These are phyloP conservation scores for Danio choprae DNA, from an alignment of 2,797 vertebrate genomes.

Conservation along the genomic window DNA sequence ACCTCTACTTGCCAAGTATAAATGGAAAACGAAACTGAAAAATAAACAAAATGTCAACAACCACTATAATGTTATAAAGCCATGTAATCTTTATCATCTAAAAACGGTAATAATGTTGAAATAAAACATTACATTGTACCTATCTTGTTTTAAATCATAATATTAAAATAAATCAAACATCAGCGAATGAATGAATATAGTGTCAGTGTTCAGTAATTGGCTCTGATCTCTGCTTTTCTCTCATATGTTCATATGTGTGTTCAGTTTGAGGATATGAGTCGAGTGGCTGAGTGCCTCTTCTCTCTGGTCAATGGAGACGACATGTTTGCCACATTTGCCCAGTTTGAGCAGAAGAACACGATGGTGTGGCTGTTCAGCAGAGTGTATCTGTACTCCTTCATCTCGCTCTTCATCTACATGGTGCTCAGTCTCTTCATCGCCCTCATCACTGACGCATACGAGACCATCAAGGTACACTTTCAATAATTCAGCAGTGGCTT, in stretches of 20 bases:
- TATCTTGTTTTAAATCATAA: no score
- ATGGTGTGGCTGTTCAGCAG: constrained; percentile 96
- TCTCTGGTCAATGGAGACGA: constrained; percentile 95
- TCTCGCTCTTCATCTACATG: constrained; percentile 98
- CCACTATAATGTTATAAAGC: no score
- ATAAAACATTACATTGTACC: no score
- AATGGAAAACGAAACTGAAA: no score
- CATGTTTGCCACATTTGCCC: constrained; percentile 95
- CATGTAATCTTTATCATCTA: no score
- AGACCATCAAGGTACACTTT: constrained; percentile 95
- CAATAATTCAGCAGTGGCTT: no score
- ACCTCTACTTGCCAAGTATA: background rate
- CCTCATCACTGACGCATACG: constrained; percentile 94
- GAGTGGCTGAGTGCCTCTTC: constrained; percentile 94
- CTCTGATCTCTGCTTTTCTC: background rate
- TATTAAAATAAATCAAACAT: no score
- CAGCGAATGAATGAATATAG: background rate
- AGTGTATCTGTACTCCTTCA: constrained; percentile 94
- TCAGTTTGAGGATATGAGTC: constrained; percentile 93
- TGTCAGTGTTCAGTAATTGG: background rate
- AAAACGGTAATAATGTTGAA: no score
- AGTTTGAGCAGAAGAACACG: constrained; percentile 90
- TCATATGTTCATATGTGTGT: no score
- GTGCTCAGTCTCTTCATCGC: constrained; percentile 97
- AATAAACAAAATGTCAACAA: no score